These are phyloP conservation scores for Pantala flavescens DNA, from an alignment of 1,140 invertebrate species.

Conservation along the genomic window DNA sequence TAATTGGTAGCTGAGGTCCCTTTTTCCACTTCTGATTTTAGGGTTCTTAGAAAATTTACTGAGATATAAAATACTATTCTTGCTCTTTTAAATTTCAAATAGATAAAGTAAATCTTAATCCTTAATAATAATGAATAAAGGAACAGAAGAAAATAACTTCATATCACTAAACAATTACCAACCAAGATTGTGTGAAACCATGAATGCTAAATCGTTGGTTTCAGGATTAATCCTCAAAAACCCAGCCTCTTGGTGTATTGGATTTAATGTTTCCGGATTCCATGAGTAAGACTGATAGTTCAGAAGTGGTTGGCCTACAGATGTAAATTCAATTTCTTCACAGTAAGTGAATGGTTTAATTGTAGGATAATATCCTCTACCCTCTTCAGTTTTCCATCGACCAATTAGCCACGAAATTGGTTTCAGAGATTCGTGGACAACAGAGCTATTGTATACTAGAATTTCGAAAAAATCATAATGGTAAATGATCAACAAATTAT, in stretches of 20 bases:
- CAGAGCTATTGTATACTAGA: neutral
- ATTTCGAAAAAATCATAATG: neutral
- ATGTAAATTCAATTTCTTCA: conserved; percentile 48
- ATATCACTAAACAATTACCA: conserved; percentile 8
- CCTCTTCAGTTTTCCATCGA: conserved; percentile 44
- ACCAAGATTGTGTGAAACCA: conserved; percentile 51
- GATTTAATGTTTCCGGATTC: conserved; percentile 41
- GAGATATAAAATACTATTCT: too few species aligned
- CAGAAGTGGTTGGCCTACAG: conserved; percentile 48
- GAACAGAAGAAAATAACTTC: conserved; percentile 11
- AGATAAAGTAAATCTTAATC: too few species aligned
- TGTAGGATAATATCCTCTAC: conserved; percentile 45
- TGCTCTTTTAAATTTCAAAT: too few species aligned
- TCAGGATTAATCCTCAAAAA: conserved; percentile 49
- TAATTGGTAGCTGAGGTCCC: too few species aligned
- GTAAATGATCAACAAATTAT: too few species aligned
- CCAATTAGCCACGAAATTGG: conserved; percentile 49
- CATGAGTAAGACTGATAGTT: conserved; percentile 44
- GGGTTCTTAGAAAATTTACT: too few species aligned
- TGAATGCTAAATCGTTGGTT: conserved; percentile 43
- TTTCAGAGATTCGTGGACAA: conserved; percentile 36
- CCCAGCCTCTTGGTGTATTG: conserved; percentile 54
- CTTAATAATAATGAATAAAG: too few species aligned
- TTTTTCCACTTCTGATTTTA: too few species aligned
- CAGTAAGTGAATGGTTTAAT: conserved; percentile 47